Conservation (phyloP, 2,113 vertebrate species). For the Pangasianodon hypophthalmus region DNA sequence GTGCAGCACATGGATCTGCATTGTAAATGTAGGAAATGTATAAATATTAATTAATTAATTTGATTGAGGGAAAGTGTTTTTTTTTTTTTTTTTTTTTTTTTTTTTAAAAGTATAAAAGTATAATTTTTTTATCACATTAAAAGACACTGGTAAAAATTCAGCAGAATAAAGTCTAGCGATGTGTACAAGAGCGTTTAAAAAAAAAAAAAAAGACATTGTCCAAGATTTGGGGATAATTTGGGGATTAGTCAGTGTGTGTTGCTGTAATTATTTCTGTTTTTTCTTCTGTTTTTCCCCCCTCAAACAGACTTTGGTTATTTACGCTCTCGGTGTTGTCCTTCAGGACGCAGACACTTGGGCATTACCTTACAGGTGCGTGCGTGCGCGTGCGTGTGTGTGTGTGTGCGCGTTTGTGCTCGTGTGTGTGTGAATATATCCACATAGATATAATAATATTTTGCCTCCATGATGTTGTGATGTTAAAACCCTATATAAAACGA, state of each 20-base stretch:
- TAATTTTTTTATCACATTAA: background rate
- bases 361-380: constrained; percentile 82
- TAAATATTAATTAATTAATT: too few species aligned
- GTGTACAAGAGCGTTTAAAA: background rate
- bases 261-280: background rate
- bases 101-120: background rate
- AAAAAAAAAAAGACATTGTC: background rate
- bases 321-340: constrained; percentile 91
- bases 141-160: background rate
- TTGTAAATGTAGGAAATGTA: too few species aligned
- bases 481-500: background rate
- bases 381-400: background rate
- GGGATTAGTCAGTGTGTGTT: background rate
- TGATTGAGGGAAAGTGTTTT: background rate
- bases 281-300: background rate
- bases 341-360: constrained; percentile 88
- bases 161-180: background rate
- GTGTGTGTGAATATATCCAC: too few species aligned
- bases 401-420: background rate
- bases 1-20: background rate
- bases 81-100: background rate
- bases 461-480: background rate
- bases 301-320: constrained; percentile 90
- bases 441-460: background rate
- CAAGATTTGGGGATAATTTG: background rate